Percentiles rank a stretch among this genome's conserved stretches.
phyloP scores from a whole-genome alignment of 2,888 invertebrate genomes.

The Eupithecia abbreviata region DNA sequence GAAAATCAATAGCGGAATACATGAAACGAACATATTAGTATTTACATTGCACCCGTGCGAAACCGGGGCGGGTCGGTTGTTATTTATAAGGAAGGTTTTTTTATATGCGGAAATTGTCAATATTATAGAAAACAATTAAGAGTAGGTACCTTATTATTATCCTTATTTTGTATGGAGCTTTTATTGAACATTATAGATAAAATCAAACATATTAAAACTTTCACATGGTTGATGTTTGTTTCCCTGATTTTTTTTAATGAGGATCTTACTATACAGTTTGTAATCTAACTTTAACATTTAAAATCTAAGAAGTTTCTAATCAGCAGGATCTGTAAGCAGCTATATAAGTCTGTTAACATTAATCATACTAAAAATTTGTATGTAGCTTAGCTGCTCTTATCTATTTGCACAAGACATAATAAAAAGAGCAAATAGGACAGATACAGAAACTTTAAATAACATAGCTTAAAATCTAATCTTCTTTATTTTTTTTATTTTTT shows the following conservation, averaged over 20 bases:
- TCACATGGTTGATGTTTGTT: background rate
- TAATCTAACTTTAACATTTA: background rate
- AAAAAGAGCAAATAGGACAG: background rate
- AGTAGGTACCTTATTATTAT: too few relatives aligned
- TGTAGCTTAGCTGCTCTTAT: background rate
- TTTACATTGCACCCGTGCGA: too few relatives aligned
- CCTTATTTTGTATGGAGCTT: background rate
- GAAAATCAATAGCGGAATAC: too few relatives aligned
- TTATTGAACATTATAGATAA: background rate
- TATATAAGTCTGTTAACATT: background rate
- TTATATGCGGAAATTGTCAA: too few relatives aligned
- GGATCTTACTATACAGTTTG: background rate
- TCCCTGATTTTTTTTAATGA: background rate
- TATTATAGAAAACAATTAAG: too few relatives aligned
- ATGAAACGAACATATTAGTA: too few relatives aligned
- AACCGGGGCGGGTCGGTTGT: too few relatives aligned
- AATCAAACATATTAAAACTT: background rate
- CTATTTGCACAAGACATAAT: background rate
- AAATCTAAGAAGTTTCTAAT: background rate
- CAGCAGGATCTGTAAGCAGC: background rate
- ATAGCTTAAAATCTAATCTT: conserved; percentile 53
- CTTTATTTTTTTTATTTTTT: too few relatives aligned
- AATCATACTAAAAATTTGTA: background rate
- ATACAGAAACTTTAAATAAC: conserved; percentile 2
- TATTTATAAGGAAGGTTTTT: too few relatives aligned